Percentiles rank a stretch among this genome's conserved stretches.
phyloP scores from a whole-genome alignment of 2,113 vertebrate species.

The Amphilophus citrinellus region DNA sequence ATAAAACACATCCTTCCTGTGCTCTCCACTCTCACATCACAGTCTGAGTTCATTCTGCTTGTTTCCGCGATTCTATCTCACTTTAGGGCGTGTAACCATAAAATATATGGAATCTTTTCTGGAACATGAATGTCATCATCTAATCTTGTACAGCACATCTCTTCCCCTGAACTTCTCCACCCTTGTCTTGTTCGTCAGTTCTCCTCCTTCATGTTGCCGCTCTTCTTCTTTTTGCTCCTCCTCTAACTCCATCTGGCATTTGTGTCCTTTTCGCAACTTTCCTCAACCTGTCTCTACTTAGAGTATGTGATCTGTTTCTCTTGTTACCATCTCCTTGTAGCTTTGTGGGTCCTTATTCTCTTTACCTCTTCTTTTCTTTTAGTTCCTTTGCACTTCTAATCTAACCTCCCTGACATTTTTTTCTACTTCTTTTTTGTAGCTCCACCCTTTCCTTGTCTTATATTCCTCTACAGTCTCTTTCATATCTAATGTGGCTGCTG shows the following conservation, averaged over 20 bases:
- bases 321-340: background rate
- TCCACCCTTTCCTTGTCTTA: background rate
- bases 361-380: background rate
- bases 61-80: background rate
- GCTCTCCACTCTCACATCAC: background rate
- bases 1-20: background rate
- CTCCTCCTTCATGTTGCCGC: conserved; percentile 17
- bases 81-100: background rate
- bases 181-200: conserved; percentile 14
- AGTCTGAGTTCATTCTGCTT: background rate
- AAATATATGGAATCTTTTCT: conserved; percentile 27
- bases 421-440: background rate
- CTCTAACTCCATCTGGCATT: conserved; percentile 37
- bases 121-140: conserved; percentile 31
- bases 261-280: conserved; percentile 8
- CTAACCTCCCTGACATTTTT: background rate
- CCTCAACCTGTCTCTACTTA: background rate
- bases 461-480: background rate
- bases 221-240: conserved; percentile 21
- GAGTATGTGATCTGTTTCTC: background rate
- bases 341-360: background rate
- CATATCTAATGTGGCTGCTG: background rate
- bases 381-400: background rate
- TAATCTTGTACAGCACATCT: conserved; percentile 26
- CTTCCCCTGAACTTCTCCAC: conserved; percentile 13